Evolutionary conservation across 2,888 invertebrate genomes (phyloP), one percentile per base, ranked within the genome.

Genomic region (Lithophane socia): DNA sequence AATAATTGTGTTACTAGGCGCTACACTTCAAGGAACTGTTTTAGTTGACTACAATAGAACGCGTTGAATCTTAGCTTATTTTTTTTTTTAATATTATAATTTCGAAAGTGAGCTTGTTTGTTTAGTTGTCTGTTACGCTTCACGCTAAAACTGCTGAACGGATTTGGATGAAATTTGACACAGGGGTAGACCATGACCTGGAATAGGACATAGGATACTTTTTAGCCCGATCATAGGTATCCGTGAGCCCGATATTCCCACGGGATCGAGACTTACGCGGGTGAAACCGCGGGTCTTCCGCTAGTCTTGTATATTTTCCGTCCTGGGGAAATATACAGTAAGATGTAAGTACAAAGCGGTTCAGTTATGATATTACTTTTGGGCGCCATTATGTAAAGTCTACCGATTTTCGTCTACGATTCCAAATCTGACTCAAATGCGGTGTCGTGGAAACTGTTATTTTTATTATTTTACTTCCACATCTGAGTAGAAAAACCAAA

Each of bases 381-480:
- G 66, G 78, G 74, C 56, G 37, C 54, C 52, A 67, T 82, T 85
- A 75, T 75, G 79, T 29, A 70, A 79, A 77, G 44, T 75, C 29
- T 54, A 60, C 56, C 13, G 56, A 79, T 77, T 71, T 77, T 73
- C 54, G 49, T 63, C 37, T 29, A 63, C 24, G 44, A 52, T 64
- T 69, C 18, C 56, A 24, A 72, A 56, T 68, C 16, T 56, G 18
- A 44, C 10, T 16, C 13, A 60, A 37, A 67, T 29, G 49, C 21
- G 24, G 42, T 29, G 42, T 24, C 13, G 42, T 18, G 16, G 29
- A n/a, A 66, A 66, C 56, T 18, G 58, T 44, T 64, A 29, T 67
- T 63, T 7, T 44, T 29, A 60, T 67, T 18, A 47, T 56, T 52
- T 72, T 47, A 16, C 12, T n/a, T 65, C 18, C 0, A 18, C 37